phyloP scores from a whole-genome alignment of 1,140 invertebrate genomes.

The Drosophila subobscura region DNA sequence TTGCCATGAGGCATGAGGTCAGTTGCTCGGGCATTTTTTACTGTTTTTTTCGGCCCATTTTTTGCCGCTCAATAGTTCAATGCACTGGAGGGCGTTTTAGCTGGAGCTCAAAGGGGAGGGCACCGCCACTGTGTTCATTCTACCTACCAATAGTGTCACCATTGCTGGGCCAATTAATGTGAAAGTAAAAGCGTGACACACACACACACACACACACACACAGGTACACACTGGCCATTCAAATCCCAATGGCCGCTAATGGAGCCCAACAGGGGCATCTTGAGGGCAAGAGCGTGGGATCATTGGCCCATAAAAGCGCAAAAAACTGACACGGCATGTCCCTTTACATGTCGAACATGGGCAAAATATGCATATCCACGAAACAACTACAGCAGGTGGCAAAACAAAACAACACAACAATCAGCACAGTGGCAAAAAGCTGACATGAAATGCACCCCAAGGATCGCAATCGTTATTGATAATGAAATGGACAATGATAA shows the following conservation, averaged over 20 bases:
- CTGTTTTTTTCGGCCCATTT: no score
- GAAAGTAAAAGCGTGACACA: constrained; percentile 56
- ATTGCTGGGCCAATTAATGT: constrained; percentile 52
- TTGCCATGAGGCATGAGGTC: no score
- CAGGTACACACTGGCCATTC: constrained; percentile 7
- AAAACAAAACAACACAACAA: constrained; percentile 6
- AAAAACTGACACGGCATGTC: constrained; percentile 65
- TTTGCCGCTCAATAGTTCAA: no score
- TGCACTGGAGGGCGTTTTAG: constrained; percentile 3
- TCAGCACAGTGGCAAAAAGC: constrained; percentile 27
- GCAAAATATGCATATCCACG: constrained; percentile 55
- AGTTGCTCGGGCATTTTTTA: no score
- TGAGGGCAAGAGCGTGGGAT: constrained; percentile 17
- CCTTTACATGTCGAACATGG: constrained; percentile 72
- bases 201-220: background rate
- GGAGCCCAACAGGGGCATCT: constrained; percentile 43
- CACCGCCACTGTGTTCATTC: no score
- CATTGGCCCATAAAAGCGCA: constrained; percentile 36
- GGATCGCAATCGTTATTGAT: no score
- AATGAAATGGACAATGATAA: no score
- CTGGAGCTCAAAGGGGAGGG: background rate
- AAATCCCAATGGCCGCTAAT: constrained; percentile 55
- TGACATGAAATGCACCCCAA: background rate
- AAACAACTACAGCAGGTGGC: constrained; percentile 44
- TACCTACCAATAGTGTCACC: no score